Evolutionary conservation across 2,888 invertebrate species (phyloP).

Genomic region (Amiota mariae): DNA sequence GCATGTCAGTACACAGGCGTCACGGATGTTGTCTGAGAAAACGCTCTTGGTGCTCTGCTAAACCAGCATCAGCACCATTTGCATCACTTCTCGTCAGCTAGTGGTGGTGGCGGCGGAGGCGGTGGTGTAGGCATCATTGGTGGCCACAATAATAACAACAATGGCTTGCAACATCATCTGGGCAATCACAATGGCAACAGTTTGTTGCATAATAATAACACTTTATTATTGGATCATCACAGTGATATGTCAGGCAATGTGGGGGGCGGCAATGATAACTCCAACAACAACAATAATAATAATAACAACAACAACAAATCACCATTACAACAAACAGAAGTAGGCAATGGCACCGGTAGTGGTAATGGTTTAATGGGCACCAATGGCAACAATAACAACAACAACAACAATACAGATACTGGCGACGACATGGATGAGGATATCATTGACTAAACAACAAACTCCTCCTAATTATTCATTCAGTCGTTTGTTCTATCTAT

Average conservation of each 20-base stretch:
- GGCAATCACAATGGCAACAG: slow-evolving; percentile 53
- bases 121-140: slow-evolving; percentile 34
- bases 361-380: slow-evolving; percentile 51
- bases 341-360: slow-evolving; percentile 48
- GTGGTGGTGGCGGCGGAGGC: slow-evolving; percentile 45
- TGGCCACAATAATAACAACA: slow-evolving; percentile 30
- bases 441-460: slow-evolving; percentile 65
- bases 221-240: slow-evolving; percentile 62
- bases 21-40: slow-evolving; percentile 84
- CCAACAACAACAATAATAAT: slow-evolving; percentile 52
- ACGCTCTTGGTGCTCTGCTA: slow-evolving; percentile 80
- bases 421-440: slow-evolving; percentile 71
- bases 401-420: slow-evolving; percentile 47
- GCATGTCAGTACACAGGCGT: slow-evolving; percentile 85
- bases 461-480: background rate
- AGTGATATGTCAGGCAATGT: slow-evolving; percentile 47
- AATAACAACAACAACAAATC: slow-evolving; percentile 63
- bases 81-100: slow-evolving; percentile 67
- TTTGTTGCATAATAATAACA: slow-evolving; percentile 59
- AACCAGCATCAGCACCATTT: slow-evolving; percentile 74
- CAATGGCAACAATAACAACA: slow-evolving; percentile 51
- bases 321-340: slow-evolving; percentile 51
- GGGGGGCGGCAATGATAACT: slow-evolving; percentile 38
- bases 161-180: slow-evolving; percentile 35
- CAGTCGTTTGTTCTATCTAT: background rate